phyloP scores from a whole-genome alignment of 2,797 vertebrate genomes.

The Selene dorsalis region DNA sequence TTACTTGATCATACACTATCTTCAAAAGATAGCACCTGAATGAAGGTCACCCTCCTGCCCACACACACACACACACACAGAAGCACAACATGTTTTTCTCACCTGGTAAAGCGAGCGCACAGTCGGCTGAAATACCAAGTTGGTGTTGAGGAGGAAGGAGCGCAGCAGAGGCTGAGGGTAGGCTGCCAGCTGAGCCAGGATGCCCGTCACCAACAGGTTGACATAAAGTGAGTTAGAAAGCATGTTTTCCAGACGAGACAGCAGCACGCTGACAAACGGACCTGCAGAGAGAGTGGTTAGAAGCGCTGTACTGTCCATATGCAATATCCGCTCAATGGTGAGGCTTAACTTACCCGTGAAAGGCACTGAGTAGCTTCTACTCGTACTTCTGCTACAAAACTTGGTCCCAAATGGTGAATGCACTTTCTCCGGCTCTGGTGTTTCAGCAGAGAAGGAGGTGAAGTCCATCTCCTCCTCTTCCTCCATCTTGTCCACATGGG shows the following conservation, averaged over 20 bases:
- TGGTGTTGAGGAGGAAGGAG: conserved; percentile 98
- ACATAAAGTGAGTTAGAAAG: conserved; percentile 94
- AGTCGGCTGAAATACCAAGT: conserved; percentile 97
- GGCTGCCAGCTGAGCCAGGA: conserved; percentile 93
- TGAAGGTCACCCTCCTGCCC: neutral
- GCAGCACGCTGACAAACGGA: conserved; percentile 94
- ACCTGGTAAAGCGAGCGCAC: conserved; percentile 98
- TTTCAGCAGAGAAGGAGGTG: conserved; percentile 86
- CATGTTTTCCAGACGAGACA: conserved; percentile 99
- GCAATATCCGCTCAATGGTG: neutral
- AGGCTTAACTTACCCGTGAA: conserved; percentile 90
- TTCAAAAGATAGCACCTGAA: neutral
- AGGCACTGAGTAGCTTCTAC: conserved; percentile 82
- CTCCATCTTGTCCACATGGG: conserved; percentile 75
- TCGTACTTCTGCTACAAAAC: conserved; percentile 64
- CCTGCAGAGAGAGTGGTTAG: conserved; percentile 77
- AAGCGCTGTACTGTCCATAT: neutral
- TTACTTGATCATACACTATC: neutral
- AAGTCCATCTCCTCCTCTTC: conserved; percentile 89
- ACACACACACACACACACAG: neutral
- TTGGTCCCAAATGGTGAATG: conserved; percentile 85
- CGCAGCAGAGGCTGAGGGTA: conserved; percentile 96
- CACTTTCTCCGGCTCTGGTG: conserved; percentile 86
- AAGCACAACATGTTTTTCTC: neutral
- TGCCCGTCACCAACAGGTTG: conserved; percentile 95